These are phyloP conservation scores for Papilio helenus DNA, from an alignment of 1,140 invertebrate species.

Conservation along the genomic window DNA sequence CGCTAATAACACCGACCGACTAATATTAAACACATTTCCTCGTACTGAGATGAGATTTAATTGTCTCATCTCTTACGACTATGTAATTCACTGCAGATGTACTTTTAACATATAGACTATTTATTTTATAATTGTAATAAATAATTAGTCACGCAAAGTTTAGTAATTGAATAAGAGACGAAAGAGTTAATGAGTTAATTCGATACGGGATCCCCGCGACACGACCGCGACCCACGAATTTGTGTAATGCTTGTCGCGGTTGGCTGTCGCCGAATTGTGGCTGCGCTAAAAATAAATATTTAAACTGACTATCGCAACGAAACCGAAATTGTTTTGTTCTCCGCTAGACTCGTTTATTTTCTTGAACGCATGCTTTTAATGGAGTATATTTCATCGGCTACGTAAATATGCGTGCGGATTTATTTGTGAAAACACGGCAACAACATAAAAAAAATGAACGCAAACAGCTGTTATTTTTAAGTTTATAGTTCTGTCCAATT, in stretches of 20 bases:
- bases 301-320: slow-evolving; percentile 41
- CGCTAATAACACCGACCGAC: slow-evolving; percentile 15
- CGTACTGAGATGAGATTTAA: slow-evolving; percentile 13
- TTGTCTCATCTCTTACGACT: neutral
- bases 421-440: slow-evolving; percentile 18
- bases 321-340: slow-evolving; percentile 39
- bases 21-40: slow-evolving; percentile 26
- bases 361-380: slow-evolving; percentile 26
- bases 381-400: slow-evolving; percentile 23
- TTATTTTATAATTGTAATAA: neutral
- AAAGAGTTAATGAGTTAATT: slow-evolving; percentile 32
- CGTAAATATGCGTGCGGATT: slow-evolving; percentile 6
- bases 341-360: slow-evolving; percentile 32
- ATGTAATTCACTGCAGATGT: neutral
- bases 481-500: slow-evolving; percentile 2
- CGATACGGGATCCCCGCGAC: slow-evolving; percentile 26
- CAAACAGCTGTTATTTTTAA: slow-evolving; percentile 10
- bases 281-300: slow-evolving; percentile 39
- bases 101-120: neutral
- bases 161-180: slow-evolving; percentile 21
- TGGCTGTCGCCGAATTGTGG: slow-evolving; percentile 39
- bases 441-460: slow-evolving; percentile 6
- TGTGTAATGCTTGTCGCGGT: slow-evolving; percentile 37
- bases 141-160: neutral
- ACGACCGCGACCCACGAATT: slow-evolving; percentile 30